Evolutionary conservation across 2,797 vertebrate species (phyloP), one percentile per base, ranked within the genome.

Genomic region (Amblyraja radiata): DNA sequence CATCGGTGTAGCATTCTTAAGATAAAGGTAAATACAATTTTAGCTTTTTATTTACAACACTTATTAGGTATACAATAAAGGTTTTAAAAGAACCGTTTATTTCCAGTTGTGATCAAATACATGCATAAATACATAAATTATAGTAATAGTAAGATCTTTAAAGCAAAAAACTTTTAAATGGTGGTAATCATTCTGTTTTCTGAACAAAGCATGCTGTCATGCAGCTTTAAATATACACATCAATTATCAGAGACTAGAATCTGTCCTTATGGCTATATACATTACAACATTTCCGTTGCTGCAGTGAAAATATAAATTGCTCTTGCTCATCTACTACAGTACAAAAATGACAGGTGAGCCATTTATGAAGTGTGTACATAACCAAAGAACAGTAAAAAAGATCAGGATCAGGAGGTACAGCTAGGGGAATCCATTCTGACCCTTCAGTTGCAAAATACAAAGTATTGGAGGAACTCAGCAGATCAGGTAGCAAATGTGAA

Each of bases 1-100:
- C 94, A 95, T 96, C 95, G 95, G 96, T 94, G 65, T 95, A 96
- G 95, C 96, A 96, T 90, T 97, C 97, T 97, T 95, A 95, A 39
- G 93, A 95, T 94, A 95, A 65, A 77, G 11, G 73, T 76, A 76
- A 92, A 25, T 46, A n/a, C 13, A 76, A n/a, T 78, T 65, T 23
- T 68, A 78, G 21, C 1, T 79, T 77, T 93, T 21, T 58, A n/a
- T 81, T 32, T 46, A 81, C 14, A 93, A 80, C 36, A 80, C 14
- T 21, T 10, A 18, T 23, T 39, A 90, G 54, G 28, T 90, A n/a
- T 88, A 36, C 6, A 73, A 73, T 11, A 23, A 39, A 39, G n/a
- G 10, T 2, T 28, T 65, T 91, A 25, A 91, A 16, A 93, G 32
- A 28, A 78, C 46, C 78, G 54, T 76, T 74, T 1, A 54, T 68